Percentiles rank a stretch among this genome's conserved stretches.
Evolutionary conservation across 2,113 vertebrate species (phyloP).

Genomic region (Terrapene triunguis): DNA sequence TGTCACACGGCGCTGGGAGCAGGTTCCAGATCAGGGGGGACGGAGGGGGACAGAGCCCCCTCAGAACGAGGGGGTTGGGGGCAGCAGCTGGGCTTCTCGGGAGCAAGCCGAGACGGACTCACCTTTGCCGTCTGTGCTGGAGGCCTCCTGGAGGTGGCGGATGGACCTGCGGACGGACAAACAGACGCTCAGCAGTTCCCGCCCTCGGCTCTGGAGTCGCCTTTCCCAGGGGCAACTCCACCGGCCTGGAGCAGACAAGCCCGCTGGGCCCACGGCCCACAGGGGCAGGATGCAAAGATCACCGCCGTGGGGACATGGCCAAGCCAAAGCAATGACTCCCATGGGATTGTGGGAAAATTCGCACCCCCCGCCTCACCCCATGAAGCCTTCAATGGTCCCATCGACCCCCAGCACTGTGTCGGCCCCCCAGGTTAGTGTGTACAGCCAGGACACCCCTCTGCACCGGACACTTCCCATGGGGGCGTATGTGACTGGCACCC

Average conservation of each 20-base stretch:
- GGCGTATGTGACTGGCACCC: too few relatives aligned
- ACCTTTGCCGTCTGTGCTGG: slow-evolving; percentile 88
- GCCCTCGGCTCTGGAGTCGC: not conserved
- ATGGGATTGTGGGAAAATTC: not conserved
- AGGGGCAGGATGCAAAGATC: too few relatives aligned
- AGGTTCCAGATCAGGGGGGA: not conserved
- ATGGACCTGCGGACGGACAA: slow-evolving; percentile 82
- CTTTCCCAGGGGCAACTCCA: not conserved
- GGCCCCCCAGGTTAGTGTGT: too few relatives aligned
- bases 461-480: too few relatives aligned
- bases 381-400: not conserved
- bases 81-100: too few relatives aligned
- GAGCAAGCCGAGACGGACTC: not conserved
- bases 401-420: too few relatives aligned
- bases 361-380: not conserved
- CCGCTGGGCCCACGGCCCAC: too few relatives aligned
- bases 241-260: not conserved
- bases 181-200: not conserved
- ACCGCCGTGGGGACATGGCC: too few relatives aligned
- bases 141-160: slow-evolving; percentile 88
- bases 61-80: not conserved
- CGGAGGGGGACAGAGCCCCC: accelerated
- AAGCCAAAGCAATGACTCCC: not conserved
- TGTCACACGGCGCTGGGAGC: not conserved
- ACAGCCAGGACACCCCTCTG: too few relatives aligned